Base-by-base conservation (phyloP, 92 coral and sea anemone genomes). In the Zoanthus solanderi region DNA sequence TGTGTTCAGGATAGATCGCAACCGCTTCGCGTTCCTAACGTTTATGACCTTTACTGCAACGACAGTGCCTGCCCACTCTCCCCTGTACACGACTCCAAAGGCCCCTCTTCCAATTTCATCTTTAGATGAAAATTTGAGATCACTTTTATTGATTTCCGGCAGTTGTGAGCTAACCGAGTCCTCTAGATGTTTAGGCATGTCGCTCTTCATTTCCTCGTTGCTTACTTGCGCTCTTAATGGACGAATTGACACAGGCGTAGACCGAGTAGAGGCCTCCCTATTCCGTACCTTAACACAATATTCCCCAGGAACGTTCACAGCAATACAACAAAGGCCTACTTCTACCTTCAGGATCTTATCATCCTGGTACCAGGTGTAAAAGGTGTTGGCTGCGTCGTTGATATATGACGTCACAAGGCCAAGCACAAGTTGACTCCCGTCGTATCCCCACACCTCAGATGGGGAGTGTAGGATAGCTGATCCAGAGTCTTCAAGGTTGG, bases 291-390 rank as follows among this genome's bases (percentile, higher is more conserved):
- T 15, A 57, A 57, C 65, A 57, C 65, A 57, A 57, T 12, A 57
- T 57, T 57, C 65, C 65, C 65, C 17, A 12, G 65, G 16, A 57
- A 57, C 65, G 3, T 57, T 57, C 17, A 57, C 17, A 57, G 65
- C 23, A 15, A 57, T 57, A 57, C n/a, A 57, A 12, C 65, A 57
- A 57, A 57, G 65, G 2, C 65, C 65, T 57, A 15, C 16, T 57
- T 15, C 65, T 12, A 17, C 71, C 71, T 66, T 66, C 71, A 66
- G 71, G 71, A 57, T 9, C 65, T 57, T 12, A 57, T 57, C 17
- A n/a, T 66, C 34, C 34, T 66, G 72, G 72, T 66, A 66, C 34
- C 34, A 66, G 72, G 72, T 66, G 72, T 66, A 66, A 66, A n/a
- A 66, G 72, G 34, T 66, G 72, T 66, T 7, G 9, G 72, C 72